A percentile compares a stretch with the other conserved stretches of the same genome.
phyloP scores from a whole-genome alignment of 2,113 vertebrate species.

The Elgaria multicarinata region DNA sequence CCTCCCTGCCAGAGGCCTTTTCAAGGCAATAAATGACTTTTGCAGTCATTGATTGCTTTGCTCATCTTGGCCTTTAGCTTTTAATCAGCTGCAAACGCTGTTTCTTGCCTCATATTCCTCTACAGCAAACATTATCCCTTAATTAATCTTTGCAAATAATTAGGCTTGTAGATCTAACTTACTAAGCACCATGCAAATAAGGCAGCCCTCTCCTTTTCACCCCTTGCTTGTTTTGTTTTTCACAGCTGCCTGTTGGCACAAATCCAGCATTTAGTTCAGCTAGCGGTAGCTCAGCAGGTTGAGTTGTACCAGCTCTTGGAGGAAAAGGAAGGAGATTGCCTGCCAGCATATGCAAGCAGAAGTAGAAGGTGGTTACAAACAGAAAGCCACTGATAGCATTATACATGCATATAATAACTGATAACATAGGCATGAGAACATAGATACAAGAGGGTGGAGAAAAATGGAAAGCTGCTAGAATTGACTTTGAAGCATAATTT shows the following conservation, averaged over 20 bases:
- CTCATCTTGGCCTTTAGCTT: slow-evolving; percentile 55
- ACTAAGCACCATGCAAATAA: slow-evolving; percentile 43
- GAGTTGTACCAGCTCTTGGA: neutral
- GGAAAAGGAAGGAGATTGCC: neutral
- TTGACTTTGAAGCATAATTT: neutral
- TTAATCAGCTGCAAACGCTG: slow-evolving; percentile 63
- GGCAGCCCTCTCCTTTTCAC: slow-evolving; percentile 14
- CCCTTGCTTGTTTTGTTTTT: slow-evolving; percentile 38
- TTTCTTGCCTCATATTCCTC: slow-evolving; percentile 62
- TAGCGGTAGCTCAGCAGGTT: neutral
- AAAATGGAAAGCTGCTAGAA: neutral
- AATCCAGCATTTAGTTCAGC: neutral
- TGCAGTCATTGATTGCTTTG: slow-evolving; percentile 56
- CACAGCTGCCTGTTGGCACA: slow-evolving; percentile 19
- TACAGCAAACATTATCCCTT: slow-evolving; percentile 56
- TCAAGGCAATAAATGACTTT: slow-evolving; percentile 37
- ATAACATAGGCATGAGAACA: too few relatives aligned
- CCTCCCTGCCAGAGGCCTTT: fast-evolving
- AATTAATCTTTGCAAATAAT: slow-evolving; percentile 65
- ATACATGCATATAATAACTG: too few relatives aligned
- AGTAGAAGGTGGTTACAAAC: neutral
- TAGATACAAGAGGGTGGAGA: neutral
- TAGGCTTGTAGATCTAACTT: slow-evolving; percentile 44
- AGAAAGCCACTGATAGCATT: neutral
- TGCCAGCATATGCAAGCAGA: neutral